phyloP scores from a whole-genome alignment of 2,113 vertebrate species.

The Mixornis gularis region DNA sequence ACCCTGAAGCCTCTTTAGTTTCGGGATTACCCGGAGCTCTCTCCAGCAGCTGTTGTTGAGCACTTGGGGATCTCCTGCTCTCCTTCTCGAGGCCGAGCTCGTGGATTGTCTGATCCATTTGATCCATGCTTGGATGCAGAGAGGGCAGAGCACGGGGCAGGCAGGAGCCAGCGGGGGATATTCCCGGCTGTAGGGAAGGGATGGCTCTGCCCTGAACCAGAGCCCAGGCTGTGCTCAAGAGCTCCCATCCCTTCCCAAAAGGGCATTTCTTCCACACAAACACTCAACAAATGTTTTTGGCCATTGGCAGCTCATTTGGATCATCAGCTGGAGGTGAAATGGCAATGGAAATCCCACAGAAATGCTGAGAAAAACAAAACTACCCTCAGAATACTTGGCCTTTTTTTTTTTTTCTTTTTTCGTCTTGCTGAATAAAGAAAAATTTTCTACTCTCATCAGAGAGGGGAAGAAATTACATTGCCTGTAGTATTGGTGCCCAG shows the following conservation, averaged over 20 bases:
- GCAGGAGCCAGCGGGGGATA: background rate
- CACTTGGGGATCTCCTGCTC: background rate
- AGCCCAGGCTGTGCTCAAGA: background rate
- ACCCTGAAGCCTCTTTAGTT: background rate
- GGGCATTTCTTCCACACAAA: background rate
- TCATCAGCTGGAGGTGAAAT: background rate
- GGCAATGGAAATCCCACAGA: background rate
- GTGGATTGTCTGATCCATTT: background rate
- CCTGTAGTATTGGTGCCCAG: background rate
- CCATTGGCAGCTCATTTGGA: background rate
- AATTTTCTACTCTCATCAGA: background rate
- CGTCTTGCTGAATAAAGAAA: background rate
- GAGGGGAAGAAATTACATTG: constrained; percentile 15
- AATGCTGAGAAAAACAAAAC: background rate
- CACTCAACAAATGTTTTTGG: background rate
- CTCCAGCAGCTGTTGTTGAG: background rate
- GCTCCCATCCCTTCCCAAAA: background rate
- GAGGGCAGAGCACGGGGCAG: background rate
- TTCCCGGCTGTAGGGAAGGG: background rate
- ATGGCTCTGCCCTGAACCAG: background rate
- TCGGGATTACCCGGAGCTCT: background rate
- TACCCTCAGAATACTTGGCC: background rate
- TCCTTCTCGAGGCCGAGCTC: background rate
- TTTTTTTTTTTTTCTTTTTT: background rate
- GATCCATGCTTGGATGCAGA: background rate